A percentile compares a stretch with the other conserved stretches of the same genome.
These are phyloP conservation scores for Lycodopsis pacificus DNA, from an alignment of 2,797 vertebrate species.

Conservation along the genomic window DNA sequence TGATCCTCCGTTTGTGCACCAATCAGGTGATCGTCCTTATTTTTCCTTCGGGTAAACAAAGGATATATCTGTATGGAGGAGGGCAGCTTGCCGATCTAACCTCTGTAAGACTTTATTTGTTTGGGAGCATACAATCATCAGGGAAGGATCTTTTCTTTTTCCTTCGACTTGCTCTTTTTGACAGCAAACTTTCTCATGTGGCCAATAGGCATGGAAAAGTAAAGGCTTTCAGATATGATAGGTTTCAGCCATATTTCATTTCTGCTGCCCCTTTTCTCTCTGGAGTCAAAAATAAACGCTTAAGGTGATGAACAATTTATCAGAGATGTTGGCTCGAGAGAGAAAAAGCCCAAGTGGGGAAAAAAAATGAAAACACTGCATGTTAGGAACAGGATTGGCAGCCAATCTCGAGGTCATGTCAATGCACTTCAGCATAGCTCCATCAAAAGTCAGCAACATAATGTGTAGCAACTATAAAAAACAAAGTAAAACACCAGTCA, in stretches of 20 bases:
- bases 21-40: constrained; percentile 62
- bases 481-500: constrained; percentile 73
- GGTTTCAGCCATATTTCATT: constrained; percentile 65
- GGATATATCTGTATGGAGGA: constrained; percentile 42
- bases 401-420: constrained; percentile 70
- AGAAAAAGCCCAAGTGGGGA: constrained; percentile 37
- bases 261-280: constrained; percentile 56
- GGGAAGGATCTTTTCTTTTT: constrained; percentile 55
- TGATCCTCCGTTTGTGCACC: constrained; percentile 58
- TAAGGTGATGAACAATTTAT: constrained; percentile 79
- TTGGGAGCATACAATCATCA: constrained; percentile 66
- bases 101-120: constrained; percentile 65
- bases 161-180: constrained; percentile 51
- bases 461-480: constrained; percentile 55
- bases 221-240: constrained; percentile 73
- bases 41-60: constrained; percentile 60
- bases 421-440: constrained; percentile 61
- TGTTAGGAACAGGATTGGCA: constrained; percentile 69
- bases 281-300: constrained; percentile 61
- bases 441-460: constrained; percentile 63
- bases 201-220: constrained; percentile 71
- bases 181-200: constrained; percentile 72
- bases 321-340: constrained; percentile 60
- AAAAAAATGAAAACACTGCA: constrained; percentile 63
- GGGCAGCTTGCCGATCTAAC: constrained; percentile 49